Evolutionary conservation across 2,888 invertebrate species (phyloP).

Genomic region (Acrocera orbiculus): DNA sequence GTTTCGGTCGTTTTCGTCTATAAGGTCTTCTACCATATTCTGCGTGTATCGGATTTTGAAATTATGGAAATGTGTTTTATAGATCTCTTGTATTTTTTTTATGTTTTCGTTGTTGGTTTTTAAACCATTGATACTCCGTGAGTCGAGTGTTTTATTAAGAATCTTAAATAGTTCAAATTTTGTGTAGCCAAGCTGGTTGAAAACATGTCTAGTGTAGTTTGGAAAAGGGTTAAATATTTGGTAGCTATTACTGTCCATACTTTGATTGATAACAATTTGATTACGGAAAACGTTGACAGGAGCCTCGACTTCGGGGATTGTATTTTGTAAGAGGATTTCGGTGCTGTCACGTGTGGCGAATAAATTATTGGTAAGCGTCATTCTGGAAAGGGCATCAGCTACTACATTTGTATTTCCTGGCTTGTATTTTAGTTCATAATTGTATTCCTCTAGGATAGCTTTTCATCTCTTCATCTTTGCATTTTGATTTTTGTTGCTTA

Average conservation of each 20-base stretch:
- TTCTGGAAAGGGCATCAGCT: conserved; percentile 6
- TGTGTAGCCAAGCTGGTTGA: no score
- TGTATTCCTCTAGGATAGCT: conserved; percentile 5
- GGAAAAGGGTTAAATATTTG: no score
- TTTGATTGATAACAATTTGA: not conserved
- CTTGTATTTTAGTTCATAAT: conserved; percentile 2
- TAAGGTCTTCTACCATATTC: no score
- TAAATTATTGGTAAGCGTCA: not conserved
- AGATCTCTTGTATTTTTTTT: no score
- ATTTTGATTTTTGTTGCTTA: conserved; percentile 3
- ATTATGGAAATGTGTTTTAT: no score
- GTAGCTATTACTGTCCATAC: not conserved
- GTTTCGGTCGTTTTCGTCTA: no score
- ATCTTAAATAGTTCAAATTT: no score
- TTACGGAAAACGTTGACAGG: not conserved
- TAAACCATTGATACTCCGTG: no score
- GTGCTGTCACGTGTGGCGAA: not conserved
- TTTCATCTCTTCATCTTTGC: conserved; percentile 5
- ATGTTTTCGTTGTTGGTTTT: no score
- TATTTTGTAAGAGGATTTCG: not conserved
- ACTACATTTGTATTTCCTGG: conserved; percentile 5
- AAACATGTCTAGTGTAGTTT: no score
- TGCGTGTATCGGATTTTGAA: no score
- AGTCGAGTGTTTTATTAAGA: no score
- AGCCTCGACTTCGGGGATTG: not conserved